These are phyloP conservation scores for Leucosticte australis DNA, from an alignment of 2,113 vertebrate genomes.

Conservation along the genomic window DNA sequence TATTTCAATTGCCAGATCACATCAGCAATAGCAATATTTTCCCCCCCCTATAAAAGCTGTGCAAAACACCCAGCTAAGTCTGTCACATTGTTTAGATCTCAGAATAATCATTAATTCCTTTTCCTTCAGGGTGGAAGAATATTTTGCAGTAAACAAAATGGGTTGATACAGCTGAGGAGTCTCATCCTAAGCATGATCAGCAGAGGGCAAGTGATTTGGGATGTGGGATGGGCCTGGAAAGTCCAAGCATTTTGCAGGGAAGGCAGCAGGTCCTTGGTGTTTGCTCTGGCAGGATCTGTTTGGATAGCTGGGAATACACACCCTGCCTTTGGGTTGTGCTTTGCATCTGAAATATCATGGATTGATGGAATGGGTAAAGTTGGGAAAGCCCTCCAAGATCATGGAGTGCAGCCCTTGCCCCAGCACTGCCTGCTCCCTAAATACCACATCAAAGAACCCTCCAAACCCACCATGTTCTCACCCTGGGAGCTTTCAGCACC, in stretches of 20 bases:
- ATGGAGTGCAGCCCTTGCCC: not conserved
- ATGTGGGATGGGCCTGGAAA: not conserved
- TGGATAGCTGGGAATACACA: not conserved
- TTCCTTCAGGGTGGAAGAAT: not conserved
- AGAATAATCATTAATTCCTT: not conserved
- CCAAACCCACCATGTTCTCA: not conserved
- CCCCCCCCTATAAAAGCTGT: not conserved
- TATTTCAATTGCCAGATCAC: not conserved
- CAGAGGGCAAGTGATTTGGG: not conserved
- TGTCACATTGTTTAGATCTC: not conserved
- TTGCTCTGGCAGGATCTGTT: not conserved
- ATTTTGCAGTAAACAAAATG: not conserved
- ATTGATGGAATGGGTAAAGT: not conserved
- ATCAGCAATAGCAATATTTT: not conserved
- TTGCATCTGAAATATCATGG: not conserved
- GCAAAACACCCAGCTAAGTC: not conserved
- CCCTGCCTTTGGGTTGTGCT: not conserved
- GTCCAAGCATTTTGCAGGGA: not conserved
- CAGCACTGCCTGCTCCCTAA: not conserved
- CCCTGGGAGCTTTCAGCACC: not conserved
- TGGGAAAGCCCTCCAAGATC: not conserved
- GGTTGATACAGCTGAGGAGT: not conserved
- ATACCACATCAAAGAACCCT: not conserved
- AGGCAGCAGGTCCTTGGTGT: not conserved
- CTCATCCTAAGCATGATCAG: not conserved